Percentiles rank a stretch among this genome's conserved stretches.
These are phyloP conservation scores for Calycopis cecrops DNA, from an alignment of 1,140 invertebrate genomes.

Conservation along the genomic window DNA sequence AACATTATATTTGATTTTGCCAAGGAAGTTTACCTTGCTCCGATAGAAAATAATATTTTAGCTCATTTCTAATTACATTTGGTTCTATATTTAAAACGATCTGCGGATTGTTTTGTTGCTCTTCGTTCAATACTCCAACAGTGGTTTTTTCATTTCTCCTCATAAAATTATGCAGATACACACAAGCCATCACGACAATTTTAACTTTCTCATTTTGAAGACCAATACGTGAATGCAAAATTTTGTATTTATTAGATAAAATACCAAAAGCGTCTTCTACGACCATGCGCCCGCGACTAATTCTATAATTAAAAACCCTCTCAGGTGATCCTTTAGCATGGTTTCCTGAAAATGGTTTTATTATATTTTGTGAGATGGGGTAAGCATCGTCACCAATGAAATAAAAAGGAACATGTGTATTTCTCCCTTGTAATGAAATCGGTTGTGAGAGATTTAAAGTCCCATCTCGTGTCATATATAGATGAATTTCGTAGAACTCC, in stretches of 20 bases:
- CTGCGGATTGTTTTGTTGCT: background rate
- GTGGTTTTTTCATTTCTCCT: conserved; percentile 2
- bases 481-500: conserved; percentile 12
- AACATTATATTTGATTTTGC: conserved; percentile 14
- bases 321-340: conserved; percentile 13
- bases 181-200: conserved; percentile 1
- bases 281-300: conserved; percentile 14
- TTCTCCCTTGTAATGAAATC: conserved; percentile 10
- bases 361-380: conserved; percentile 18
- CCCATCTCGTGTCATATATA: conserved; percentile 10
- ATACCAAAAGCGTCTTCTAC: conserved; percentile 18
- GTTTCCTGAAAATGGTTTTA: conserved; percentile 17
- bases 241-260: conserved; percentile 8
- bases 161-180: conserved; percentile 4
- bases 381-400: conserved; percentile 20
- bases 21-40: conserved; percentile 12
- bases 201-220: background rate
- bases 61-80: conserved; percentile 1
- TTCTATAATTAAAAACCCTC: conserved; percentile 20
- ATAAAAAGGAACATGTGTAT: conserved; percentile 20
- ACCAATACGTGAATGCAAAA: conserved; percentile 4
- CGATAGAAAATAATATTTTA: conserved; percentile 5
- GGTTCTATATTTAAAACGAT: conserved; percentile 4
- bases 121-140: background rate
- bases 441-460: conserved; percentile 14